Base-by-base conservation (phyloP, 2,113 vertebrate genomes). In the Alethe castanea region DNA sequence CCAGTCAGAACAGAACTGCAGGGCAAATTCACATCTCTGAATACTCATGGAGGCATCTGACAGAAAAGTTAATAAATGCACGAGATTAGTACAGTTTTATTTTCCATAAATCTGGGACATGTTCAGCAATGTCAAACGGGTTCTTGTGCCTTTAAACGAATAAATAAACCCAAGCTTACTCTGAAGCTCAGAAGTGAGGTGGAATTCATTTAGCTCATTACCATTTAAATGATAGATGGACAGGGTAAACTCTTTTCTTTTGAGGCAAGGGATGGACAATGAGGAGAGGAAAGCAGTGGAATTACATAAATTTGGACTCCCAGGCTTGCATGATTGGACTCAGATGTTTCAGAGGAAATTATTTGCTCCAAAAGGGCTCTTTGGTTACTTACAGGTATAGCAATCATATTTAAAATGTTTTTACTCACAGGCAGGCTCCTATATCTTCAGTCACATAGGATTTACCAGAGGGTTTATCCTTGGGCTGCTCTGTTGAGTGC, bases 181-280 rank as follows among this genome's bases (percentile, higher is more conserved):
- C 84, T 62, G 64, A 91, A 94, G 95, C 96, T 93, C 93, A 57
- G 88, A 96, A 92, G 93, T 94, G 93, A 97, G 85, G 67, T 85
- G 57, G 84, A 83, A 96, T 96, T 94, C 82, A 87, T 97, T 96
- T 90, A 95, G 61, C 88, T 97, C 79, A 92, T 97, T 95, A 96
- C 67, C 90, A 95, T 95, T 96, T 96, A 95, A 91, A 96, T 96
- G 94, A 93, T 71, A 78, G 71, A 96, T 94, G 81, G 92, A 90
- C 82, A 83, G 76, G 64, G 82, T 73, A 95, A 94, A 88, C 59
- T 88, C 91, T 87, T 90, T 69, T 95, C 65, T 95, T 95, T 59
- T 86, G 88, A 94, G 86, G 47, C 86, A 90, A 59, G 36, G 76
- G 60, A 90, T 8, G 3, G 90, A 90, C 90, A 90, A 77, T 28